Conservation (phyloP, 2,888 invertebrate genomes). For the Drymonia ruficornis region DNA sequence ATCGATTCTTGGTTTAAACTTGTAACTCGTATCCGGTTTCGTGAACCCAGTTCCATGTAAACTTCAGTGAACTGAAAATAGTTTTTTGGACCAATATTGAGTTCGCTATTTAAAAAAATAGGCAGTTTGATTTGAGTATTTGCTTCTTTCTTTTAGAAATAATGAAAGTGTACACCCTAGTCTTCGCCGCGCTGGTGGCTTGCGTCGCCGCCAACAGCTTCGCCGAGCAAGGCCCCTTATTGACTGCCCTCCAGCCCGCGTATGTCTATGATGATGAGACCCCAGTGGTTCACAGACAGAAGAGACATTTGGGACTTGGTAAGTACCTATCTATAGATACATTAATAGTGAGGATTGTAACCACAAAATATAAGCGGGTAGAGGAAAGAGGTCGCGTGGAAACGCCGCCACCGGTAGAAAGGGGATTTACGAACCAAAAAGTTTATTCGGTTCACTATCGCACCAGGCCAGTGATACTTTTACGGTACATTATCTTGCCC, state of each 20-base stretch:
- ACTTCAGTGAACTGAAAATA: background rate
- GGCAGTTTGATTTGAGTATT: no score
- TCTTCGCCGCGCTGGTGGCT: constrained; percentile 58
- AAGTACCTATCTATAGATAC: constrained; percentile 29
- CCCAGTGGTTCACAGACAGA: constrained; percentile 44
- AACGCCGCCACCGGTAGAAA: no score
- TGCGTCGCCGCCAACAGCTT: constrained; percentile 50
- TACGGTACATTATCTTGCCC: constrained; percentile 28
- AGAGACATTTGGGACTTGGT: constrained; percentile 69
- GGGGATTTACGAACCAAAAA: background rate
- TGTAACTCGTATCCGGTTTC: background rate
- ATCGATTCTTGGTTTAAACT: background rate
- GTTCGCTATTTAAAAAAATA: no score
- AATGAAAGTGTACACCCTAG: constrained; percentile 47
- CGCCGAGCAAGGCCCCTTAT: constrained; percentile 55
- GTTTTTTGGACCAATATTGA: no score
- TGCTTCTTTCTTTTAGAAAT: constrained; percentile 16
- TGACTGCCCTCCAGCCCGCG: constrained; percentile 49
- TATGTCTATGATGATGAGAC: background rate
- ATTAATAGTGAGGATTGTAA: background rate
- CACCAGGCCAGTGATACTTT: constrained; percentile 8
- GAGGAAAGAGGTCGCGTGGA: no score
- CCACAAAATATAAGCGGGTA: no score
- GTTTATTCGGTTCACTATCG: background rate
- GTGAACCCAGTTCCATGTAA: background rate